Base-by-base conservation (phyloP, 2,113 vertebrate species). In the Rhinogobius similis region DNA sequence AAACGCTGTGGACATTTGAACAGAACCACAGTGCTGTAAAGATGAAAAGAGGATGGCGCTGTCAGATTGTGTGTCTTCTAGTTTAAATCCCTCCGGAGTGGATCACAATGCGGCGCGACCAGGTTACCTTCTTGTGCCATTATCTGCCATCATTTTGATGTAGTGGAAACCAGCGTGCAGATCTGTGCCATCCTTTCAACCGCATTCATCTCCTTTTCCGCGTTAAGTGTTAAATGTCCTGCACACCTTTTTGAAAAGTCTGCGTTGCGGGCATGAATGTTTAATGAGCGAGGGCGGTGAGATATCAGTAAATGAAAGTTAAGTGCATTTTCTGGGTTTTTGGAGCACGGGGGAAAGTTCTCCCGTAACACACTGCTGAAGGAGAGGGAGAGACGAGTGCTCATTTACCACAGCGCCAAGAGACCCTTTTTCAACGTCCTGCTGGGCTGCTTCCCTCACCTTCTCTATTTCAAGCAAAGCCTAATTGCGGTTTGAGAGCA, bases 271-370 rank as follows among this genome's bases (percentile, higher is more conserved):
- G 24, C 64, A 85, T 89, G 70, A 81, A 89, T 92, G 48, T 91
- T 90, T 91, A 86, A 91, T 88, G 83, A 82, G 71, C 2, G 13
- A 76, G 67, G 68, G 66, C 6, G 73, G 75, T 72, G 77, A 83
- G 76, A 82, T 84, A 82, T 80, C 86, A 73, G 76, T 84, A 87
- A 88, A 83, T 82, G 63, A 86, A 87, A 88, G 78, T 87, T 69
- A 84, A 86, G 83, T 87, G 82, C 64, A 81, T 86, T 91, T 90
- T 92, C 80, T 87, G 71, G 80, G 78, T 90, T 91, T 90, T 87
- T 85, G 81, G 86, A 87, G 85, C 84, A 83, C 21, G 52, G 52
- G 75, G 68, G 67, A 14, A 75, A 82, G 75, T 82, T 88, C 68
- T 82, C 72, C 62, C 46, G 68, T 79, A 73, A 76, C 75, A 68